These are phyloP conservation scores for Heliconius hermathena DNA, from an alignment of 1,140 invertebrate species.

Conservation along the genomic window DNA sequence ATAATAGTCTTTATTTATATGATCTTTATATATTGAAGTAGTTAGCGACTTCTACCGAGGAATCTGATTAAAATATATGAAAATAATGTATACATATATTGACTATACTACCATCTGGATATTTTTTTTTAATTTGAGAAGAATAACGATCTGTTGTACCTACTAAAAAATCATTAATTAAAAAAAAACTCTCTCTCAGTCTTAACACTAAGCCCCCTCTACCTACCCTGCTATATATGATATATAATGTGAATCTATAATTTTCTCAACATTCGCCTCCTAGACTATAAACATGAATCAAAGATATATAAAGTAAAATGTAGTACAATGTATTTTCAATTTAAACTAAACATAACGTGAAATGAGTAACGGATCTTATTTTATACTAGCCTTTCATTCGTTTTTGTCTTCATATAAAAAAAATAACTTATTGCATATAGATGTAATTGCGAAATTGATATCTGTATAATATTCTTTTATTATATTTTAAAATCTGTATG, in stretches of 20 bases:
- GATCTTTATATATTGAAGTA: too few relatives aligned
- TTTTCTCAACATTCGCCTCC: not conserved
- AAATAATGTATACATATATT: too few relatives aligned
- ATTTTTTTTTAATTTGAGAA: too few relatives aligned
- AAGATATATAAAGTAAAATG: conserved; percentile 24
- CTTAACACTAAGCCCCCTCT: not conserved
- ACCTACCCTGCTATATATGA: too few relatives aligned
- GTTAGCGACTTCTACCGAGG: too few relatives aligned
- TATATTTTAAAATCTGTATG: too few relatives aligned
- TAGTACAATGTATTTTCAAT: conserved; percentile 28
- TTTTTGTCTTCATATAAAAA: not conserved
- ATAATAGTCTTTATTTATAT: too few relatives aligned
- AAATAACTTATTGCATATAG: not conserved
- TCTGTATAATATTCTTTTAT: too few relatives aligned
- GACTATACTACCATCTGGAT: too few relatives aligned
- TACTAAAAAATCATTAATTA: not conserved
- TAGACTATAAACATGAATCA: conserved; percentile 4
- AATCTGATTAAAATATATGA: too few relatives aligned
- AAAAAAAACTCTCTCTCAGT: too few relatives aligned
- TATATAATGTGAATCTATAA: not conserved
- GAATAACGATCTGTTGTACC: not conserved
- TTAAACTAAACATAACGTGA: conserved; percentile 16
- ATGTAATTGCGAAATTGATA: too few relatives aligned
- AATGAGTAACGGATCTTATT: conserved; percentile 19
- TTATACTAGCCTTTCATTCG: not conserved